Evolutionary conservation across 2,888 invertebrate species (phyloP), one percentile per base, ranked within the genome.

Genomic region (Zaprionus bogoriensis): DNA sequence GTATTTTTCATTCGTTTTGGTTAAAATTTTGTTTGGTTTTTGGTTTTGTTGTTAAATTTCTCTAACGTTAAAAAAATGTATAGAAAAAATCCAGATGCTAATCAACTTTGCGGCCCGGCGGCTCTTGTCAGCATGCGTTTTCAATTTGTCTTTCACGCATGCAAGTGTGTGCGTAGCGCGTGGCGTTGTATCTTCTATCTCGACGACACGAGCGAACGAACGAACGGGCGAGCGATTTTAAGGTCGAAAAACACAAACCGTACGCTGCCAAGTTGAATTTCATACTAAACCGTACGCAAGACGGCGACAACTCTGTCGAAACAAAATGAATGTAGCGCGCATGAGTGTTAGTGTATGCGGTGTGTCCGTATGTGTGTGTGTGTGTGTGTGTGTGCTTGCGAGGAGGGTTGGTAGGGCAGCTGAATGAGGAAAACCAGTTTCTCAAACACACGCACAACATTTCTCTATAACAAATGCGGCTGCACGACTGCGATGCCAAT

Each of bases 291-390:
- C 59, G 76, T 59, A 66, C 72, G 50, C 72, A n/a, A 71, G 54
- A 61, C 77, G 22, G 68, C 79, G 80, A 65, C 74, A 80, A 74
- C 75, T 80, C 80, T 83, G 60, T 62, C 30, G 74, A 84, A 84
- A 81, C 79, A 78, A 81, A 84, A 81, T 84, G 81, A 78, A 81
- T 71, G 51, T 19, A 67, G 28, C 53, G 76, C 66, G 72, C 79
- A 78, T 70, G 67, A 65, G 77, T 83, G 51, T 72, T 68, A 39
- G 75, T 71, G 53, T 10, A 25, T 14, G 25, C 19, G 32, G 45
- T 50, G 30, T 42, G 22, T 32, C 19, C 4, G 22, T 5, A 22
- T 3, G 55, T 65, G 41, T 51, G 42, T 62, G 36, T 32, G 42
- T 44, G 50, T 30, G 48, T 55, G 38, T 44, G 44, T 55, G 44